These are phyloP conservation scores for Sussaba pulchella DNA, from an alignment of 2,888 invertebrate genomes.

Conservation along the genomic window DNA sequence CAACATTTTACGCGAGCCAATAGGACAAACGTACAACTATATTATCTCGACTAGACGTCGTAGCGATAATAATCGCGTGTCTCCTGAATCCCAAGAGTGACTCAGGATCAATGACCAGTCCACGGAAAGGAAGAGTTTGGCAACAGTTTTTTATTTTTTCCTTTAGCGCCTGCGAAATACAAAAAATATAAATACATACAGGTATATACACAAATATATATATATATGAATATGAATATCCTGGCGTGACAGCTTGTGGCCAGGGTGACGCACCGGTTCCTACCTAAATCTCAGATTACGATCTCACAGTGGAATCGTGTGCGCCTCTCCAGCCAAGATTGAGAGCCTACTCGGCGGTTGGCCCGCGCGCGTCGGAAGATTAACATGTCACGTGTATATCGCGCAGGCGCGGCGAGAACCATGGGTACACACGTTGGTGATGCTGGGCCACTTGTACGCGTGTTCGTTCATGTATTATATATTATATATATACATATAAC, in stretches of 20 bases:
- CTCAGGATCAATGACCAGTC: conserved; percentile 8
- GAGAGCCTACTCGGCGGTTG: conserved; percentile 74
- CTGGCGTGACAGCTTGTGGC: conserved; percentile 65
- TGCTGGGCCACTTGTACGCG: neutral
- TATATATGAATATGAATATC: conserved; percentile 54
- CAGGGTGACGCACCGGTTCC: conserved; percentile 74
- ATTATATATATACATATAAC: neutral
- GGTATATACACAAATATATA: conserved; percentile 51
- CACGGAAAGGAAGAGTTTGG: neutral
- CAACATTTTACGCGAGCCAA: neutral
- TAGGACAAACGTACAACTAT: too few relatives aligned
- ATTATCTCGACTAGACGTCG: too few relatives aligned
- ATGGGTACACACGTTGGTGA: conserved; percentile 10
- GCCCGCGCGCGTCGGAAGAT: conserved; percentile 73
- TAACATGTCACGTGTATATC: conserved; percentile 79
- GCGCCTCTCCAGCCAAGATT: conserved; percentile 72
- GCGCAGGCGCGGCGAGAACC: conserved; percentile 57
- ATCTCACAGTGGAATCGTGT: conserved; percentile 76
- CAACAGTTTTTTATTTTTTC: neutral
- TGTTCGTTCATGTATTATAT: too few relatives aligned
- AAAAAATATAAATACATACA: conserved; percentile 21
- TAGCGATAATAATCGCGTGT: too few relatives aligned
- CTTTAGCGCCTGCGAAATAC: neutral
- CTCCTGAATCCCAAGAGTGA: neutral
- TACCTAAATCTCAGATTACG: conserved; percentile 80